Evolutionary conservation across 2,797 vertebrate genomes (phyloP), one percentile per base, ranked within the genome.

Genomic region (Sciaenops ocellatus): DNA sequence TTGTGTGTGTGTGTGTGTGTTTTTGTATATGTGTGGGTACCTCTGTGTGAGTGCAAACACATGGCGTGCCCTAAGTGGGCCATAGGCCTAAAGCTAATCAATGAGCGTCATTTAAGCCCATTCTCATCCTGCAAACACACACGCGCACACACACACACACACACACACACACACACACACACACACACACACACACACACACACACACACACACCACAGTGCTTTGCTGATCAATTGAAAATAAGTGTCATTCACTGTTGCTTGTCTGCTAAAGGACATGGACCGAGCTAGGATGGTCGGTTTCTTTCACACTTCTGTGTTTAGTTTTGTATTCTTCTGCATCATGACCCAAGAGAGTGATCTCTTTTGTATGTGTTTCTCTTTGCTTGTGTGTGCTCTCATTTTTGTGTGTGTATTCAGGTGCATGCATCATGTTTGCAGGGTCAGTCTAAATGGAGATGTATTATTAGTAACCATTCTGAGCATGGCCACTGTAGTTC

Each of bases 391-490:
- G 48, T 80, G 52, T 65, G 63, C 24, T 10, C 30, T 9, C 30
- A 30, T 9, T 15, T 42, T 8, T 24, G 22, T 70, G 68, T 38
- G 13, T 18, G n/a, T 47, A 18, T 69, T 28, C 48, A 44, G 65
- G 73, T 69, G 73, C n/a, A 20, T 1, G 24, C 42, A 13, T 73
- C 47, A 38, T 84, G 78, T 88, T 90, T 83, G 52, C 66, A 80
- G 75, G 81, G 69, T 82, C 69, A 79, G 76, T 82, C 80, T 91
- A 92, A 95, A 93, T 93, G 86, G 92, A 92, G 77, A 89, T 92
- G 87, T 93, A 92, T 93, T 95, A 94, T 94, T 92, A 90, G 91
- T 87, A 93, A 91, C 93, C 87, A 87, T 94, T 94, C 88, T 90
- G 84, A 89, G 87, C 78, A 56, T 85, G 60, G 85, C 83, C 74